Percentiles rank a stretch among this genome's conserved stretches.
phyloP scores from a whole-genome alignment of 2,797 vertebrate genomes.

The Rhinogobio ventralis region DNA sequence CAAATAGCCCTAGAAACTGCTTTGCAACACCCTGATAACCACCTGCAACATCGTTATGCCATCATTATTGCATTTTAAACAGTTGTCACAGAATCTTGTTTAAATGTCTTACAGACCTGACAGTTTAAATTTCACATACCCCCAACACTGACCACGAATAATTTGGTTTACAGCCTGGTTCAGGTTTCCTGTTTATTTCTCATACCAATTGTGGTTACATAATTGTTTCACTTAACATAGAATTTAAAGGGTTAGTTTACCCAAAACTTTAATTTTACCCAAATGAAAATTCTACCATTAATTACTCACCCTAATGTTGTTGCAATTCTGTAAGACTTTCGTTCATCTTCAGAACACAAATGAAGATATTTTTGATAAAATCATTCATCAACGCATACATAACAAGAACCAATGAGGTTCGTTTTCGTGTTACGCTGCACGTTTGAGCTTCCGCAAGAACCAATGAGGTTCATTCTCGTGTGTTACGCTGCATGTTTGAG shows the following conservation, averaged over 20 bases:
- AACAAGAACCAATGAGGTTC: too few relatives aligned
- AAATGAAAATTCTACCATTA: neutral
- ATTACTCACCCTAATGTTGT: neutral
- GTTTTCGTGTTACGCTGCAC: too few relatives aligned
- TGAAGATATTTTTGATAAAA: too few relatives aligned
- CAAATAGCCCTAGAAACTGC: neutral
- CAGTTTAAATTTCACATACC: neutral
- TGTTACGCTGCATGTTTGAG: too few relatives aligned
- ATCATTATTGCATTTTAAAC: too few relatives aligned
- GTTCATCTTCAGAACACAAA: too few relatives aligned
- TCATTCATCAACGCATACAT: too few relatives aligned
- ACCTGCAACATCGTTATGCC: neutral
- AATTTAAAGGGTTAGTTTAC: neutral
- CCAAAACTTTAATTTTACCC: too few relatives aligned
- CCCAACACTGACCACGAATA: neutral
- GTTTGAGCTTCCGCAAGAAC: too few relatives aligned
- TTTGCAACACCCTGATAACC: neutral
- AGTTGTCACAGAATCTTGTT: neutral
- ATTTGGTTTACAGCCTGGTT: neutral
- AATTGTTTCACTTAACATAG: neutral
- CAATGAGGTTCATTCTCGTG: too few relatives aligned
- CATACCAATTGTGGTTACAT: neutral
- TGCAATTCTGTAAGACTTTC: neutral
- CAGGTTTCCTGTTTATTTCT: constrained; percentile 6
- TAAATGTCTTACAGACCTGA: neutral